Conservation (phyloP, 1,140 invertebrate species). For the Colletes latitarsis region DNA sequence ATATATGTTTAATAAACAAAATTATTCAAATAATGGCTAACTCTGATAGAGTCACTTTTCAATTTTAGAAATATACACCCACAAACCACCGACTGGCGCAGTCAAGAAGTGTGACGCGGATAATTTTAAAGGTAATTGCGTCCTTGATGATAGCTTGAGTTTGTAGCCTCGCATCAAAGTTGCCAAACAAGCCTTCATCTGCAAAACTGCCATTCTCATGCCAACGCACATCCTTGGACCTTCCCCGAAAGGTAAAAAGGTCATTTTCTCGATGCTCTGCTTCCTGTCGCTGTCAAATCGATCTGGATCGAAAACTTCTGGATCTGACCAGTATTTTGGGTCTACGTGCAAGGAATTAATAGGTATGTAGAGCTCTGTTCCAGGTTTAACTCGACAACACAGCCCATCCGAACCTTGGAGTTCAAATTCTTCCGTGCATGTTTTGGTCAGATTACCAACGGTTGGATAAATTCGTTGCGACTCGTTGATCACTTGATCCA, state of each 20-base stretch:
- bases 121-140: conserved; percentile 39
- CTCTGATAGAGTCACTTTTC: not conserved
- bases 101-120: conserved; percentile 21
- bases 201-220: conserved; percentile 67
- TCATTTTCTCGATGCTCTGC: conserved; percentile 61
- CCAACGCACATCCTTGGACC: conserved; percentile 83
- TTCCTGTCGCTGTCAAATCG: conserved; percentile 81
- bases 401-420: conserved; percentile 64
- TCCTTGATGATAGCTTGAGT: conserved; percentile 58
- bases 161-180: conserved; percentile 55
- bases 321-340: conserved; percentile 76
- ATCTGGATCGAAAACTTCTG: conserved; percentile 85
- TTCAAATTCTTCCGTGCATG: conserved; percentile 51
- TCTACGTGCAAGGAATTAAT: conserved; percentile 78
- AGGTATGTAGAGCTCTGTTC: conserved; percentile 71
- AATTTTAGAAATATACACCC: conserved; percentile 32
- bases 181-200: conserved; percentile 53
- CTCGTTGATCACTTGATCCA: conserved; percentile 63
- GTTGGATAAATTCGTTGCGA: conserved; percentile 52
- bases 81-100: conserved; percentile 46
- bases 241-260: conserved; percentile 84
- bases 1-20: too few species aligned
- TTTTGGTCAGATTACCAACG: conserved; percentile 29
- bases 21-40: too few species aligned
- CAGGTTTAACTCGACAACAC: conserved; percentile 48